A percentile compares a stretch with the other conserved stretches of the same genome.
Conservation (phyloP, 1,140 invertebrate genomes). For the Brachionus sp. region DNA sequence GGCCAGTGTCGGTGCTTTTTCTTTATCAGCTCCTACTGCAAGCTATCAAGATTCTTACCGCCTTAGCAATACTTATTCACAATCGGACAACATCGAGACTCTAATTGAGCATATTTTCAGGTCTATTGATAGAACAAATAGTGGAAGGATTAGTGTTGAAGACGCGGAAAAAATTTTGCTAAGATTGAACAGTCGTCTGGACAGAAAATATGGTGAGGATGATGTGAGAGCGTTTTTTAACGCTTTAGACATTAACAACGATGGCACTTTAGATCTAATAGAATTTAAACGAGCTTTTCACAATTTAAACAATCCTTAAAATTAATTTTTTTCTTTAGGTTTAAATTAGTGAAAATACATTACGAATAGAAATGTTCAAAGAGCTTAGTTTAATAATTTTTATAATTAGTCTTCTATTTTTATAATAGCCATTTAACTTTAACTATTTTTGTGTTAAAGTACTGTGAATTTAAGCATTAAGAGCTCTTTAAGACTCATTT, state of each 20-base stretch:
- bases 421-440: too few relatives aligned
- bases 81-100: constrained; percentile 1
- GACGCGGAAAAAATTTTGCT: constrained; percentile 38
- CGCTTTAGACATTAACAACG: constrained; percentile 18
- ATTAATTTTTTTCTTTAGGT: background rate
- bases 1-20: background rate
- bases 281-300: constrained; percentile 37
- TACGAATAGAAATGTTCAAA: background rate
- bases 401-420: too few relatives aligned
- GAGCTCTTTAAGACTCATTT: too few relatives aligned
- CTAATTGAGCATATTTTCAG: constrained; percentile 40
- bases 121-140: constrained; percentile 30
- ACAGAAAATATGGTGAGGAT: constrained; percentile 34
- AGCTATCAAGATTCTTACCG: background rate
- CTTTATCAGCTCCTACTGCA: background rate
- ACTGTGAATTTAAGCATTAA: too few relatives aligned
- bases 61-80: background rate
- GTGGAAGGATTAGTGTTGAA: constrained; percentile 27
- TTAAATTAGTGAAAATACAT: background rate
- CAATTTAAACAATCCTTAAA: constrained; percentile 26
- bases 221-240: constrained; percentile 36
- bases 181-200: constrained; percentile 37
- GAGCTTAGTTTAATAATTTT: background rate
- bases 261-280: constrained; percentile 28
- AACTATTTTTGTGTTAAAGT: too few relatives aligned